These are phyloP conservation scores for Dicrurus megarhynchus DNA, from an alignment of 2,113 vertebrate genomes.

Conservation along the genomic window DNA sequence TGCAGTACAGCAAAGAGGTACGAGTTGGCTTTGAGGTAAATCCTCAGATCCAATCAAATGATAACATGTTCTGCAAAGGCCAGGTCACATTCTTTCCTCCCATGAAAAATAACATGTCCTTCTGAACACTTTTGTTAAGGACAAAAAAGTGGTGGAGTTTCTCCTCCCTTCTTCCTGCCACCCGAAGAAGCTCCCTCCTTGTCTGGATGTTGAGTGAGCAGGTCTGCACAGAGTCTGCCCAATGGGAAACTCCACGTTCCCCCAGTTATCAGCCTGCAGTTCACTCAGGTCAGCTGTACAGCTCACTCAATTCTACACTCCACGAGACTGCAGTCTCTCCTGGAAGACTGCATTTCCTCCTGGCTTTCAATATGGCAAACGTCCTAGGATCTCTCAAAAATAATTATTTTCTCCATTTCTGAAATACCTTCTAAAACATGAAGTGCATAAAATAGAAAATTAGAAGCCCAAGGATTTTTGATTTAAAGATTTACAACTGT, in stretches of 20 bases:
- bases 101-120: neutral
- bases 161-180: neutral
- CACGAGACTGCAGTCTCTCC: fast-evolving
- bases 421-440: neutral
- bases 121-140: neutral
- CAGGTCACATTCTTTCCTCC: neutral
- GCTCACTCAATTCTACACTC: neutral
- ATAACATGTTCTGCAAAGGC: neutral
- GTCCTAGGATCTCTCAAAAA: neutral
- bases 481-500: neutral
- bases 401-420: neutral
- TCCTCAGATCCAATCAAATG: neutral
- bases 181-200: neutral
- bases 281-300: neutral
- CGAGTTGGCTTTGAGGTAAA: neutral
- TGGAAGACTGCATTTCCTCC: neutral
- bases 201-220: neutral
- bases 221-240: neutral
- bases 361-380: neutral
- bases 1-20: neutral
- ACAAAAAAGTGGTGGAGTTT: neutral
- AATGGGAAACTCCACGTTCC: neutral
- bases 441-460: neutral
- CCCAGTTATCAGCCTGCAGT: neutral
- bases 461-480: neutral